Conservation (phyloP, 2,797 vertebrate genomes). For the Vultur gryphus region DNA sequence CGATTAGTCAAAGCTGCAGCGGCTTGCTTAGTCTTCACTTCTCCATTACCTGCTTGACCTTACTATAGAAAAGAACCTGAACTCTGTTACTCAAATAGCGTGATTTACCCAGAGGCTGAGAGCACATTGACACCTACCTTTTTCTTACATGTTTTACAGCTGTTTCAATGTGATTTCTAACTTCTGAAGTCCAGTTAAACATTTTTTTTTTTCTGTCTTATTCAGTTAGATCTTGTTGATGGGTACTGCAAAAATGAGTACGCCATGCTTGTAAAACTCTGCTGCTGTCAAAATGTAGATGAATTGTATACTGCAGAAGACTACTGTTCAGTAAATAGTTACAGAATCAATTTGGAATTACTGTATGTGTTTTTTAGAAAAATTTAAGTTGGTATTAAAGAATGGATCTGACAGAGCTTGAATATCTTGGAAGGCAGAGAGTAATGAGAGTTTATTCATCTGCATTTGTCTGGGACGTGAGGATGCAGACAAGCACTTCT, state of each 20-base stretch:
- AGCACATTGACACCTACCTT: not conserved
- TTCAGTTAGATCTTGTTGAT: not conserved
- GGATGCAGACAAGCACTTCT: not conserved
- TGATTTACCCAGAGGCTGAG: not conserved
- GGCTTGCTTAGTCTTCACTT: not conserved
- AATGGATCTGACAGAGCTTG: not conserved
- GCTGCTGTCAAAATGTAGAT: not conserved
- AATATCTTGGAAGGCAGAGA: not conserved
- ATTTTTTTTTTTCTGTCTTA: not conserved
- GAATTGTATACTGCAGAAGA: not conserved
- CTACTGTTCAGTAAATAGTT: not conserved
- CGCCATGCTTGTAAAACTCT: not conserved
- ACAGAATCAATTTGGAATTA: not conserved
- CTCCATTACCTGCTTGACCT: not conserved
- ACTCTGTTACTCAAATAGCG: not conserved
- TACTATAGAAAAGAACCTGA: not conserved
- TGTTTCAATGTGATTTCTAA: not conserved
- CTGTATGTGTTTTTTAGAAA: not conserved
- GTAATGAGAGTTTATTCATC: not conserved
- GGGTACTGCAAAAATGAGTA: not conserved
- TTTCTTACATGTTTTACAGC: not conserved
- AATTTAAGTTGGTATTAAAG: not conserved
- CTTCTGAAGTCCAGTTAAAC: not conserved
- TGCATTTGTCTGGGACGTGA: not conserved
- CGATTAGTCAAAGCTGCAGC: not conserved